A percentile compares a stretch with the other conserved stretches of the same genome.
phyloP scores from a whole-genome alignment of 2,797 vertebrate species.

The Sebastes miniatus region DNA sequence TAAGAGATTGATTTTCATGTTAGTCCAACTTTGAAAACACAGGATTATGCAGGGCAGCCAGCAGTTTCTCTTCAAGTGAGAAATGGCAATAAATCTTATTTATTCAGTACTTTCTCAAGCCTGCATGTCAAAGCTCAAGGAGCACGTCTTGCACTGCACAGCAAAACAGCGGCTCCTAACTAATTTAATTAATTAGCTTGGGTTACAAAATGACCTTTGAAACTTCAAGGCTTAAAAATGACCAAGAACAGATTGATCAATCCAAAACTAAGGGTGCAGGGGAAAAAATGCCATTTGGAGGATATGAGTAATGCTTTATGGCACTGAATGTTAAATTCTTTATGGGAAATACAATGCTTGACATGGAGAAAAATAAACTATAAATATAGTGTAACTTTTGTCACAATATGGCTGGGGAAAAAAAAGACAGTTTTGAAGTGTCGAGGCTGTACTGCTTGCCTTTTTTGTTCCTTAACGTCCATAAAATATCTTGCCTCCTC shows the following conservation, averaged over 20 bases:
- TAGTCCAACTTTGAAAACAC: constrained; percentile 47
- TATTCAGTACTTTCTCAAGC: constrained; percentile 69
- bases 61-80: constrained; percentile 43
- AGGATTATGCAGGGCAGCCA: constrained; percentile 41
- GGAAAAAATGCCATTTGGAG: constrained; percentile 17
- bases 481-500: constrained; percentile 26
- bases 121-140: constrained; percentile 67
- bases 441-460: background rate
- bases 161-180: constrained; percentile 52
- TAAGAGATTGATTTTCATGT: constrained; percentile 52
- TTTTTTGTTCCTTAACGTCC: constrained; percentile 22
- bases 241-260: constrained; percentile 64
- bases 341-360: constrained; percentile 8
- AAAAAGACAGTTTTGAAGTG: background rate
- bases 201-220: constrained; percentile 77
- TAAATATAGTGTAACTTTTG: background rate
- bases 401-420: background rate
- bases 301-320: constrained; percentile 3
- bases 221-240: constrained; percentile 69
- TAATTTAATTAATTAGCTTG: constrained; percentile 74
- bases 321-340: constrained; percentile 3
- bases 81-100: constrained; percentile 75
- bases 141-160: constrained; percentile 47
- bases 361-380: background rate
- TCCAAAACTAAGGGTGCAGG: constrained; percentile 35